Conservation (phyloP, 1,140 invertebrate genomes). For the Solenopsis invicta region DNA sequence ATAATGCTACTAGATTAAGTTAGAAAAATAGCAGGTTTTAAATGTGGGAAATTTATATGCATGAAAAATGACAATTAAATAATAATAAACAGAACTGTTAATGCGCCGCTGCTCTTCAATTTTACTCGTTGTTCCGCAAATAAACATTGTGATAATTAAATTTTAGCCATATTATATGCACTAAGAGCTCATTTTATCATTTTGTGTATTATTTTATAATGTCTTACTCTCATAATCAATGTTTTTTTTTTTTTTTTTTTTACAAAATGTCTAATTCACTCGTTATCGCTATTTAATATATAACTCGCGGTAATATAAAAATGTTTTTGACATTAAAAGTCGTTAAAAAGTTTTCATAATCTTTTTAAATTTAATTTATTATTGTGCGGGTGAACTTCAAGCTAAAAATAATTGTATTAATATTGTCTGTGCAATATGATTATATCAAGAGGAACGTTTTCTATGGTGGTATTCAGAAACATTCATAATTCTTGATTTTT, state of each 20-base stretch:
- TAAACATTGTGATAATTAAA: not conserved
- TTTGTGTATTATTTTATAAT: not conserved
- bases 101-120: not conserved
- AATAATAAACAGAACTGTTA: slow-evolving; percentile 23
- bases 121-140: not conserved
- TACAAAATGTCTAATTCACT: not conserved
- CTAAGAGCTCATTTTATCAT: not conserved
- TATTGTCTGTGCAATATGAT: not conserved
- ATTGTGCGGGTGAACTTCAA: not conserved
- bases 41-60: not conserved
- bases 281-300: no score
- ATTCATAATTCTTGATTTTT: slow-evolving; percentile 15
- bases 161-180: not conserved
- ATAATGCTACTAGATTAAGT: not conserved
- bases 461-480: not conserved
- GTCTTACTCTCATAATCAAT: no score
- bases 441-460: not conserved
- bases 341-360: not conserved
- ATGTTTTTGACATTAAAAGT: not conserved
- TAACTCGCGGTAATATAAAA: not conserved
- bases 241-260: slow-evolving; percentile 18
- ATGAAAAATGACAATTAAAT: not conserved
- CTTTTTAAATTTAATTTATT: not conserved
- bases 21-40: not conserved
- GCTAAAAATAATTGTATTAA: not conserved